Percentiles rank a stretch among this genome's conserved stretches.
phyloP scores from a whole-genome alignment of 2,113 vertebrate species.

The Marmota monax region DNA sequence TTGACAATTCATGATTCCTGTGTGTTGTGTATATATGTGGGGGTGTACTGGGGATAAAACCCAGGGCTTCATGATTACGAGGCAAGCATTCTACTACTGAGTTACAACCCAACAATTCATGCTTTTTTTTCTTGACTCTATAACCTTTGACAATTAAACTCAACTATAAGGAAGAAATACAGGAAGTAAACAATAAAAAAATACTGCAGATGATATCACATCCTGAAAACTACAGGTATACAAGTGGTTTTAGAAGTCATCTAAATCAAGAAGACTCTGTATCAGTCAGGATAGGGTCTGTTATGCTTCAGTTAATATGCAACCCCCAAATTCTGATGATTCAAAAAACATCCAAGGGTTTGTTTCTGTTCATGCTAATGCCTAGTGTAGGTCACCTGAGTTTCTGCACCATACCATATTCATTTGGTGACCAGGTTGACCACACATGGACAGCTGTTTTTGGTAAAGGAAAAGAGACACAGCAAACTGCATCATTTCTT shows the following conservation, averaged over 20 bases:
- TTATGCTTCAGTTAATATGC: not conserved
- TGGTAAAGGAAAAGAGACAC: not conserved
- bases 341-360: not conserved
- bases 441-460: not conserved
- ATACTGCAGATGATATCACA: not conserved
- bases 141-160: slow-evolving; percentile 38
- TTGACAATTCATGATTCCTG: not conserved
- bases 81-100: not conserved
- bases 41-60: too few relatives aligned
- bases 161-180: not conserved
- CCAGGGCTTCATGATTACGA: not conserved
- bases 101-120: not conserved
- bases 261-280: not conserved
- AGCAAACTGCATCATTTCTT: not conserved
- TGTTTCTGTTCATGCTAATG: not conserved
- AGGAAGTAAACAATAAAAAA: slow-evolving; percentile 32
- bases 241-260: not conserved
- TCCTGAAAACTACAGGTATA: not conserved
- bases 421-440: not conserved
- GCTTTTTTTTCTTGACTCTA: slow-evolving; percentile 11
- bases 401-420: not conserved
- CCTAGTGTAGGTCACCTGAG: not conserved
- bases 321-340: not conserved
- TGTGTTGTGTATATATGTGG: too few relatives aligned
- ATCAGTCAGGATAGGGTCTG: not conserved